Evolutionary conservation across 1,140 invertebrate genomes (phyloP), one percentile per base, ranked within the genome.

Genomic region (Heliconius eleuchia): DNA sequence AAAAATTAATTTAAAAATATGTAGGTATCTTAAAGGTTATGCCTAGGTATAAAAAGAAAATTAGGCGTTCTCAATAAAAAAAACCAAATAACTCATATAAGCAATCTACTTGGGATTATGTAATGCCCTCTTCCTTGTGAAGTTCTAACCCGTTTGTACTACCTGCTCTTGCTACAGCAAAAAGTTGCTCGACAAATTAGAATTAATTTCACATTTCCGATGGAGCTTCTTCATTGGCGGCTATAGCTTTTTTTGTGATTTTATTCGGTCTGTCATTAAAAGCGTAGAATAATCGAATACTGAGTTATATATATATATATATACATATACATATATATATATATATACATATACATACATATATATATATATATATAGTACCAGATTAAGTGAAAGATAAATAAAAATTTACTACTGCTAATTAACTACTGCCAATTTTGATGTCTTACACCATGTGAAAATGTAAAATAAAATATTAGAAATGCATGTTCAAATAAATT

Each of bases 201-300:
- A 91, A 92, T 91, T 92, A 90, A 92, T 91, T 88, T 87, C 84
- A 89, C 87, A 89, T 91, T 90, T 88, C 80, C 77, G 79, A 81
- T 79, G 72, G 30, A 71, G 42, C 27, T 50, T 73, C 50, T 37
- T 42, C 19, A 46, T 50, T 73, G 74, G 75, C 57, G 60, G 57
- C 23, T 50, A 34, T 76, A 71, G 34, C 11, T 52, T 79, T 79
- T 77, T 77, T 77, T 80, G 34, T 73, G 34, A 37, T 52, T 23
- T 66, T 16, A 4, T 66, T 66, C 60, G 11, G 27, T 66, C 9
- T 66, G 60, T 27, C 60, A 66, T 66, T 66, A 66, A 16, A 37
- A 66, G 60, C 27, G 13, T 66, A 13, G 60, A 4, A 66, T 66
- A 66, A 66, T 27, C 23, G 4, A 30, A 66, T 16, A 13, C 4